Base-by-base conservation (phyloP, 92 coral and sea anemone species). In the Porites evermanni region DNA sequence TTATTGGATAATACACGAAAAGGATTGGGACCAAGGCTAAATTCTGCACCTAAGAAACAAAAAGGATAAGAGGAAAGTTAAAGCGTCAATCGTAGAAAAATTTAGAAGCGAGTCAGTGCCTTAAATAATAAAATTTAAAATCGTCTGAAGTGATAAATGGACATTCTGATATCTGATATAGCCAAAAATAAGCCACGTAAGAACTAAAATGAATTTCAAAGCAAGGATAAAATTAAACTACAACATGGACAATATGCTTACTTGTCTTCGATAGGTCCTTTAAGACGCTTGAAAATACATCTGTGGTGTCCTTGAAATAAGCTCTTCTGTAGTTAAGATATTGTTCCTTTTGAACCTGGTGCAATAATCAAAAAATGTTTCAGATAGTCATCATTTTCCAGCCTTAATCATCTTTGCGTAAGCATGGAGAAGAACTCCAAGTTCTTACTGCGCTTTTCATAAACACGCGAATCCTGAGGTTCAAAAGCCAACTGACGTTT, bases 321-420 rank as follows among this genome's bases (percentile, higher is more conserved):
- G 96, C 98, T 58, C 96, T 94, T 65, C 99, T 93, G 93, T 95
- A 97, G 65, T 95, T 95, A 12, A 97, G 88, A 59, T 91, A 95
- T 17, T 95, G 98, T 72, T 97, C 98, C 76, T 84, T 97, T 83
- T 93, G 96, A 50, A 95, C 74, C 99, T 97, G 76, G 18, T 16
- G 68, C 19, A 50, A 51, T 19, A 12, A 38, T 26, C 3, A 29
- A 32, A 7, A 71, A 59, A 47, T 53, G 18, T 32, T 16, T 13
- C 52, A 7, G 23, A n/a, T 53, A 59, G 0, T 24, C 16, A 56
- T 12, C 3, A 11, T 14, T 56, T 56, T 14, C 61, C 4, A 56
- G 61, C 16, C 8, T 56, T 56, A 56, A 14, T 56, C 16, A 56
- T 14, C 61, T 56, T 56, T 56, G 16, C 61, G 16, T 11, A 9